Base-by-base conservation (phyloP, 2,888 invertebrate species). In the Scaptomyza flava region DNA sequence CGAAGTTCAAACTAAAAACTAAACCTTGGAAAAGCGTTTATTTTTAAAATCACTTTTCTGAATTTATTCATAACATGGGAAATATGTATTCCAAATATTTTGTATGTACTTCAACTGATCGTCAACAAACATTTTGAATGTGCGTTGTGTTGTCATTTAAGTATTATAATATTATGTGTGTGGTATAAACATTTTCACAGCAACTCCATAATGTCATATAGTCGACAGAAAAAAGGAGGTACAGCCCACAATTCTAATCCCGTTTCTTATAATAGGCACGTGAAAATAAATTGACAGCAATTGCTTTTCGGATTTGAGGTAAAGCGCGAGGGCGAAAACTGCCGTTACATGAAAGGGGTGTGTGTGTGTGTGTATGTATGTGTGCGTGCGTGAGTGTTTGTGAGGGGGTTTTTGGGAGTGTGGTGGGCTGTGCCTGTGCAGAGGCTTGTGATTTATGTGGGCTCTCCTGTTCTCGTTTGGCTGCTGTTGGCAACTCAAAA, bases 401-500 rank as follows among this genome's bases (percentile, higher is more conserved):
- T 41, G 52, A 36, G 38, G 14, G 54, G 27, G 5, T 27, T 5
- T 5, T 27, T 30, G 36, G 2, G 14, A 36, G 59, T 52, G 67
- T 47, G 72, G 62, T 52, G 50, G 77, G 62, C 47, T 73, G 73
- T 60, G 50, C 52, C 73, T 58, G 68, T 46, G 62, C 51, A 30
- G 78, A 48, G 52, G 54, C 59, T 60, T 59, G 75, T 78, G 74
- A 75, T 75, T 75, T 75, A 75, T 75, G 78, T 64, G 60, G 73
- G 48, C 53, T 68, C 56, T 57, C 68, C 59, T 53, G 67, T 68
- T 62, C 68, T 52, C 72, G 57, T 46, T 48, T 33, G 70, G 68
- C 82, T 76, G 67, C 64, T 83, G 75, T 64, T 83, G 84, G 79
- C 81, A 84, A 81, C 81, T 84, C 70, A 65, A 81, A 83, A 87